phyloP scores from a whole-genome alignment of 2,888 invertebrate genomes.

The Myopa tessellatipennis region DNA sequence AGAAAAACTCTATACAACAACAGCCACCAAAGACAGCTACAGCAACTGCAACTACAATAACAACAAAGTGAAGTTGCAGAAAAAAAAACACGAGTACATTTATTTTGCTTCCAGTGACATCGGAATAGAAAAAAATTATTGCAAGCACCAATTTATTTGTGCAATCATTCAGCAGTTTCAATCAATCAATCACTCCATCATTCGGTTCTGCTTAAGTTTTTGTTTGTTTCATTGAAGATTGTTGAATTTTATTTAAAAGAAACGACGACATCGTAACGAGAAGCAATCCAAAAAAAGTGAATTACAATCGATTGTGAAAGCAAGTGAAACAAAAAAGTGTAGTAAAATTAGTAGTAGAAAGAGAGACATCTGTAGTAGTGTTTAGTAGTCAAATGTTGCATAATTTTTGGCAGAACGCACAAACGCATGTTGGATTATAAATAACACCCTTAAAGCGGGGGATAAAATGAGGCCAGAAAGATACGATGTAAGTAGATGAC shows the following conservation, averaged over 20 bases:
- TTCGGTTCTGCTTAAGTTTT: neutral
- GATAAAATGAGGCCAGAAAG: slow-evolving; percentile 68
- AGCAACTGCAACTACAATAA: too few species aligned
- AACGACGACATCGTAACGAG: neutral
- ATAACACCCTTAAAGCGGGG: slow-evolving; percentile 68
- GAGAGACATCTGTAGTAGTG: neutral
- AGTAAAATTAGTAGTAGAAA: neutral
- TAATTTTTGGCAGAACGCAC: slow-evolving; percentile 53
- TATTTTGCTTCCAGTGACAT: too few species aligned
- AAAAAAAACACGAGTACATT: too few species aligned
- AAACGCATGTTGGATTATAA: slow-evolving; percentile 67
- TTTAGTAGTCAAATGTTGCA: slow-evolving; percentile 45
- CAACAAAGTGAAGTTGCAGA: too few species aligned
- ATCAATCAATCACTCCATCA: too few species aligned
- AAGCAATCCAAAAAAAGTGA: neutral
- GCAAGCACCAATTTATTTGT: too few species aligned
- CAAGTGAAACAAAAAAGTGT: neutral
- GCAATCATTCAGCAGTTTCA: too few species aligned
- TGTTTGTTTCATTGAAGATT: neutral
- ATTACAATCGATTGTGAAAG: neutral
- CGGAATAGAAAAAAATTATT: too few species aligned
- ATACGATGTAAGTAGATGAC: slow-evolving; percentile 65
- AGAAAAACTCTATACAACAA: too few species aligned
- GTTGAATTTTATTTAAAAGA: neutral
- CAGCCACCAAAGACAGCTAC: too few species aligned